Evolutionary conservation across 1,140 invertebrate species (phyloP), one percentile per base, ranked within the genome.

Genomic region (Mycetomoellerius zeteki): DNA sequence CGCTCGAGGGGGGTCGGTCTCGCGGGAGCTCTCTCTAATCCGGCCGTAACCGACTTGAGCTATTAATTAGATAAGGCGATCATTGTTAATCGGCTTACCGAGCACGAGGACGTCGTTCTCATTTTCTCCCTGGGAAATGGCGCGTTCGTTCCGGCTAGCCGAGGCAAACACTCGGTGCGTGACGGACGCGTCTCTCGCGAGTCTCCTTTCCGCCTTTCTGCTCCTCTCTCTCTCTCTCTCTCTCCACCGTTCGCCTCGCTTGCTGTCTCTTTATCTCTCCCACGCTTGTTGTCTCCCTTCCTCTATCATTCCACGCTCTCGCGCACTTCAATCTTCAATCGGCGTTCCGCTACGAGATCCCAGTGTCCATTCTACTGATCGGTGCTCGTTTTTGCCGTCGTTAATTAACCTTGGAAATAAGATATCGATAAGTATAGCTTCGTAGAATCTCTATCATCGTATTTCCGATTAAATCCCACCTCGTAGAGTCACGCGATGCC

Each of bases 391-490:
- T 47, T 62, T 56, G 27, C 19, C 64, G 30, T 6, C 14, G n/a
- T 50, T 19, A 56, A 43, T 54, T 54, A 30, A 78, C 50, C 50
- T 77, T 88, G 37, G 14, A 91, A 7, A 67, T 94, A 91, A 52
- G 93, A 82, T 78, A 94, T 64, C n/a, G 93, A 65, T 37, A 43
- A 43, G 7, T 43, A 10, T 43, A 93, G 91, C 77, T 89, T 92
- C 2, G 14, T 7, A 4, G 91, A 90, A 93, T 37, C 84, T 47
- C 87, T 33, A 14, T n/a, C 67, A n/a, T 43, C 91, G 90, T 92
- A 93, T 94, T 73, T 86, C 89, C 91, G 86, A 87, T 85, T 90
- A 87, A 76, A 64, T 69, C 21, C 88, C 88, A 50, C 90, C 86
- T 67, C 69, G 82, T 47, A 86, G 62, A 43, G 43, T 86, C 88